Percentiles rank a stretch among this genome's conserved stretches.
Evolutionary conservation across 2,113 vertebrate genomes (phyloP).

Genomic region (Aspidoscelis tigris): DNA sequence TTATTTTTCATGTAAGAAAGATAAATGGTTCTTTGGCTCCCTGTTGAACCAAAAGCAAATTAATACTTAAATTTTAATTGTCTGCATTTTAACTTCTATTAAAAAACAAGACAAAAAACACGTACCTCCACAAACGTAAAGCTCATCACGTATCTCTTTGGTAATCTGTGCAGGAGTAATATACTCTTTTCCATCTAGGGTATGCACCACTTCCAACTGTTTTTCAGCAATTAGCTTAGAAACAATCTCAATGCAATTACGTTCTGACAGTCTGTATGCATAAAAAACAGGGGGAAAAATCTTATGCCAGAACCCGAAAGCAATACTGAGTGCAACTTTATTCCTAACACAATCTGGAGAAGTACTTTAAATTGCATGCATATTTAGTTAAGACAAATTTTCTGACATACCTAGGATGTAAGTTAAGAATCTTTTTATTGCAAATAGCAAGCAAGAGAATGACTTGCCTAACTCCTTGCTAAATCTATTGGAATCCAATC

Average conservation of each 20-base stretch:
- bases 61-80: neutral
- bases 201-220: constrained; percentile 94
- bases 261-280: constrained; percentile 86
- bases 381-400: neutral
- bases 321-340: rapidly evolving
- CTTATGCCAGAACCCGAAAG: neutral
- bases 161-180: constrained; percentile 92
- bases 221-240: constrained; percentile 90
- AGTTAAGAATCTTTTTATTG: neutral
- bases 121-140: constrained; percentile 89
- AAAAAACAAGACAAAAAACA: neutral
- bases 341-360: neutral
- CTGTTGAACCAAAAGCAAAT: neutral
- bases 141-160: constrained; percentile 91
- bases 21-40: neutral
- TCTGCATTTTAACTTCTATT: neutral
- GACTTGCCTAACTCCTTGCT: neutral
- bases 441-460: neutral
- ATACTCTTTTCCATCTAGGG: constrained; percentile 95
- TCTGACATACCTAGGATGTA: neutral
- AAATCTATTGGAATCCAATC: too few species aligned
- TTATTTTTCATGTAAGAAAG: neutral
- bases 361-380: neutral
- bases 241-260: constrained; percentile 97
- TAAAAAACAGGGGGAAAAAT: neutral